Base-by-base conservation (phyloP, 2,888 invertebrate species). In the Masnerella sp. region DNA sequence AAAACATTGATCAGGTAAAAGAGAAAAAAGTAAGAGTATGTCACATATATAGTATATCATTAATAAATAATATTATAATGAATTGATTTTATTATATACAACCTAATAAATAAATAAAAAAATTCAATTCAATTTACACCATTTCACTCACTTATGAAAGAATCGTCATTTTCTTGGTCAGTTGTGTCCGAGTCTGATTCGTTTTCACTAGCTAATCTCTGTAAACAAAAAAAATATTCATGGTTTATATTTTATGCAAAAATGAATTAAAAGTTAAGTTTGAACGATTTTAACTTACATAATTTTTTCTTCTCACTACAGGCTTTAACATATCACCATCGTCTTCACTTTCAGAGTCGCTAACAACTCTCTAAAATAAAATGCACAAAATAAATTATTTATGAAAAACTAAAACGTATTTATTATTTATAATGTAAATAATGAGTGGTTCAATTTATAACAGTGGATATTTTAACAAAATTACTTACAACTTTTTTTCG, bases 361-460 rank as follows among this genome's bases (percentile, higher is more conserved):
- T 91, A 74, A 89, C 88, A 72, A 91, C 85, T 81, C 89, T 90
- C 91, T 92, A 86, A 75, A 30, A 61, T 28, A 51, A 22, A 45
- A 17, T n/a, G n/a, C n/a, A 54, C 42, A 61, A 11, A 14, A 45
- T 22, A 8, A 38, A 12, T 14, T 59, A 14, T 36, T 14, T 14
- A n/a, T 36, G 1, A 36, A 14, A 14, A 12, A 36, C 5, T 22
- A 7, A 7, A 22, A 22, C 7, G 3, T 3, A 7, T 22, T 30
- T 30, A 30, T 7, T 9, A 3, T 30, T 30, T 30, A 9, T 9
- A 7, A 9, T 30, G n/a, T 30, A 9, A 30, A 30, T 9, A 7
- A 30, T 30, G n/a, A n/a, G n/a, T n/a, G n/a, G n/a, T 30, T 30
- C n/a, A 30, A 30, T 30, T 30, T 9, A 30, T 5, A 22, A 9